phyloP scores from a whole-genome alignment of 2,113 vertebrate genomes.

The Cromileptes altivelis region DNA sequence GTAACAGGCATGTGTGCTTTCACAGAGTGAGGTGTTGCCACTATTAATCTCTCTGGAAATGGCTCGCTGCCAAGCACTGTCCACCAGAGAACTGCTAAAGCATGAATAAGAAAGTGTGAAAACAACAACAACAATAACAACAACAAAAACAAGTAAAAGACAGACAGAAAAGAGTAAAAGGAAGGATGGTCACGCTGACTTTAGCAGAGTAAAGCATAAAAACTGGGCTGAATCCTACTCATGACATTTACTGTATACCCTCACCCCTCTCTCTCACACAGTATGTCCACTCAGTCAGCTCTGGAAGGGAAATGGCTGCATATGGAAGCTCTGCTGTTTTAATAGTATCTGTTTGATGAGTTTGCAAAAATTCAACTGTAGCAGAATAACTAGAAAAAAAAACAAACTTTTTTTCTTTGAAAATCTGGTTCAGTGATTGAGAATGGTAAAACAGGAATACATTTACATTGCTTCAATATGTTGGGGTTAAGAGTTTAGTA shows the following conservation, averaged over 20 bases:
- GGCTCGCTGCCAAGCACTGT: neutral
- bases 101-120: neutral
- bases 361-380: neutral
- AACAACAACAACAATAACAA: no score
- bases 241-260: neutral
- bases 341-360: neutral
- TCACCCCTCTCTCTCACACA: neutral
- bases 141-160: no score
- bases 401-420: neutral
- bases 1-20: neutral
- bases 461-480: neutral
- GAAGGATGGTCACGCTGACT: neutral
- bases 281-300: neutral
- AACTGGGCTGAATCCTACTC: neutral
- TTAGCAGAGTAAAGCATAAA: neutral
- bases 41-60: neutral
- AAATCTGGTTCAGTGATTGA: neutral
- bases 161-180: neutral
- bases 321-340: neutral
- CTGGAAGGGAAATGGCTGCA: neutral
- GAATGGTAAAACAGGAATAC: neutral
- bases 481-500: neutral
- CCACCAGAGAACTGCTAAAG: neutral
- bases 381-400: no score
- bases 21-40: neutral